A percentile compares a stretch with the other conserved stretches of the same genome.
Evolutionary conservation across 1,140 invertebrate species (phyloP).

Genomic region (Eupeodes corollae): DNA sequence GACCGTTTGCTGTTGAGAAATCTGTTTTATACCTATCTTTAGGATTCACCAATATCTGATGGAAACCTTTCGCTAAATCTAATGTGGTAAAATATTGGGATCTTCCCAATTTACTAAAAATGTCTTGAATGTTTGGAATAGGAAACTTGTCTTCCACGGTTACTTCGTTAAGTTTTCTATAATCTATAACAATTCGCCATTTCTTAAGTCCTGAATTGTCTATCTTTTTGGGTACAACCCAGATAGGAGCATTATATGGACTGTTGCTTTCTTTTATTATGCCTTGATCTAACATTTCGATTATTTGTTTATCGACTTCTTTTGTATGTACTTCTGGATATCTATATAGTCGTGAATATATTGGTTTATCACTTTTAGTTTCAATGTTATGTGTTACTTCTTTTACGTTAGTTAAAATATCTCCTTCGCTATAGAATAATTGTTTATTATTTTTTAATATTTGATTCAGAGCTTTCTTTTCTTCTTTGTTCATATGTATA

Average conservation of each 20-base stretch:
- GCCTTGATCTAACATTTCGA: constrained; percentile 13
- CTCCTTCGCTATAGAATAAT: too few relatives aligned
- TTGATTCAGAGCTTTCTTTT: too few relatives aligned
- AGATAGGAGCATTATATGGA: constrained; percentile 5
- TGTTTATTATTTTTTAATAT: too few relatives aligned
- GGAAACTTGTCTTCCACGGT: background rate
- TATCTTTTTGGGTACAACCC: constrained; percentile 10
- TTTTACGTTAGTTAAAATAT: too few relatives aligned
- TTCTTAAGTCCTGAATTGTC: constrained; percentile 6
- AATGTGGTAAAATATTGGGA: constrained; percentile 1
- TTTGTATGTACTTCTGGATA: constrained; percentile 23
- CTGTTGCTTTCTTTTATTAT: constrained; percentile 6
- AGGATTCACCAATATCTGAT: constrained; percentile 6
- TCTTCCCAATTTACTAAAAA: background rate
- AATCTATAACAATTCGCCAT: constrained; percentile 27
- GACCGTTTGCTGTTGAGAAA: constrained; percentile 4
- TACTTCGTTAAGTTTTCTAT: constrained; percentile 16
- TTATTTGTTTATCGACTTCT: constrained; percentile 24
- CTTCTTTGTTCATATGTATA: too few relatives aligned
- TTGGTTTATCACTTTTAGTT: background rate
- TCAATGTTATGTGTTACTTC: background rate
- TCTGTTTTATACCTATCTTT: constrained; percentile 7
- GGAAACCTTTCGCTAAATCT: constrained; percentile 32
- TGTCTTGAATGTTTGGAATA: constrained; percentile 1
- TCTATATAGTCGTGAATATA: constrained; percentile 19